Evolutionary conservation across 2,888 invertebrate species (phyloP).

Genomic region (Mesorhabditis spiculigera): DNA sequence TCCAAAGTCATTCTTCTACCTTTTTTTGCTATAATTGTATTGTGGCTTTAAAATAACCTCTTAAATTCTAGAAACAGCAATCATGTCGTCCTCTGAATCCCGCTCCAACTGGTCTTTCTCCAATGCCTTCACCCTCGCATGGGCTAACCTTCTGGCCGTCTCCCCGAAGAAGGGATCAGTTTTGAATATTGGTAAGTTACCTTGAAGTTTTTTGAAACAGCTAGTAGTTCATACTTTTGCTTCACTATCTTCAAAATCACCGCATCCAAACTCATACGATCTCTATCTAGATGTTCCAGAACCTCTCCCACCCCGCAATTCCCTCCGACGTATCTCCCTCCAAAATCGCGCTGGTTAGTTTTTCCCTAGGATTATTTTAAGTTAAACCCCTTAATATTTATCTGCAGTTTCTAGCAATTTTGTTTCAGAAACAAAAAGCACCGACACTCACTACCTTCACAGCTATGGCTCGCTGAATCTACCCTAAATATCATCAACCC

Average conservation of each 20-base stretch:
- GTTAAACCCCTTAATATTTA: too few relatives aligned
- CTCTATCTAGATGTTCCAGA: too few relatives aligned
- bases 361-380: too few relatives aligned
- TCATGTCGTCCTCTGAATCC: neutral
- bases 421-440: neutral
- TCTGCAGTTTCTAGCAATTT: neutral
- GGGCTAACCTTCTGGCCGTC: constrained; percentile 1
- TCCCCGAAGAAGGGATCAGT: neutral
- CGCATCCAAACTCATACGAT: too few relatives aligned
- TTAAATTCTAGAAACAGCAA: neutral
- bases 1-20: too few relatives aligned
- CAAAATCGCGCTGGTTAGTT: too few relatives aligned
- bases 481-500: neutral
- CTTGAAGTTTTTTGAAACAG: neutral
- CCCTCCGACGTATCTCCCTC: neutral
- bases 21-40: too few relatives aligned
- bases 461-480: neutral
- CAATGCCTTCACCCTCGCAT: neutral
- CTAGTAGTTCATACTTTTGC: too few relatives aligned
- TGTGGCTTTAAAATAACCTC: too few relatives aligned
- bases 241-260: too few relatives aligned
- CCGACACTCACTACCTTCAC: constrained; percentile 4
- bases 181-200: neutral
- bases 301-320: neutral
- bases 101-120: constrained; percentile 2